A percentile compares a stretch with the other conserved stretches of the same genome.
Evolutionary conservation across 2,113 vertebrate species (phyloP).

Genomic region (Aramus guarauna): DNA sequence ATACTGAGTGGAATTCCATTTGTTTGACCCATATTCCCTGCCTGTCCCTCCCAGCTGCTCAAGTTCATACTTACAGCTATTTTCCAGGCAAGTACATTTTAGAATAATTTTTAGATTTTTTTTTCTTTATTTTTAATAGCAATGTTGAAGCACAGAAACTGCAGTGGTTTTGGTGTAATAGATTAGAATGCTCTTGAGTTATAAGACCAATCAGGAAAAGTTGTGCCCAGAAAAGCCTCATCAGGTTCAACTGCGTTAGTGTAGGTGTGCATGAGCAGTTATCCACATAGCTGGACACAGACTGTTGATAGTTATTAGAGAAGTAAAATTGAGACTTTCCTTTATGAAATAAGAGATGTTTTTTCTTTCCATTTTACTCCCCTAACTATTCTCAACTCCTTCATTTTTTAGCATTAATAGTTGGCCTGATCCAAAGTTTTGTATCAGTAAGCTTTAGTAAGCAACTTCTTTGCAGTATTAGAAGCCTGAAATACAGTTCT

Average conservation of each 20-base stretch:
- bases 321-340: background rate
- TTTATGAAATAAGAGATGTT: background rate
- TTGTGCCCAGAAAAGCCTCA: background rate
- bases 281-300: background rate
- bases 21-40: background rate
- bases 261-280: background rate
- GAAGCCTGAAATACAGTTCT: background rate
- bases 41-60: background rate
- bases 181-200: background rate
- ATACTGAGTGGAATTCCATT: background rate
- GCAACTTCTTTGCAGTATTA: background rate
- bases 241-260: background rate
- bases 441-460: background rate
- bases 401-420: background rate
- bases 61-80: background rate
- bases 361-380: background rate
- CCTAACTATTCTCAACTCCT: background rate
- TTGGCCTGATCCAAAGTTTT: background rate
- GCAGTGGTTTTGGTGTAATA: background rate
- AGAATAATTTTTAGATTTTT: background rate
- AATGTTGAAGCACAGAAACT: background rate
- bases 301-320: background rate
- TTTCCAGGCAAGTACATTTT: background rate
- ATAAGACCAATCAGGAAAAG: background rate
- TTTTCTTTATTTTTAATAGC: background rate